Evolutionary conservation across 2,113 vertebrate species (phyloP), one percentile per base, ranked within the genome.

Genomic region (Coryphaenoides rupestris): DNA sequence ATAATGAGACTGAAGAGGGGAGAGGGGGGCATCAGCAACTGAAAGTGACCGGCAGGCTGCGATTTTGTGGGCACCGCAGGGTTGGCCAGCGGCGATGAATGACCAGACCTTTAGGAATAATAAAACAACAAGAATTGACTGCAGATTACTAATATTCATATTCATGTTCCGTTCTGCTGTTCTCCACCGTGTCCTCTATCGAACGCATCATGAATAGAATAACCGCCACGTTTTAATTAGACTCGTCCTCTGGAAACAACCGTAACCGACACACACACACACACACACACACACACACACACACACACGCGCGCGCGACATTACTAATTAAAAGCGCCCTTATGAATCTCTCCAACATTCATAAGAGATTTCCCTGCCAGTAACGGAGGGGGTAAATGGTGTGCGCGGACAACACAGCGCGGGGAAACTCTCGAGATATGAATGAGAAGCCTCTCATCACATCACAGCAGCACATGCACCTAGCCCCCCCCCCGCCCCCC

Each of bases 401-500:
- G 47, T n/a, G 47, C 47, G 13, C 3, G 47, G 47, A 16, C 47
- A 5, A n/a, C n/a, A n/a, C 17, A 16, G n/a, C 16, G 17, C 5
- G 47, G 47, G 47, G 16, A 50, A 50, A 50, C 47, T 17, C n/a
- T 5, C 47, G 47, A n/a, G 47, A 50, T n/a, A 50, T 50, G 15
- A 50, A 17, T 50, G 47, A 50, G 47, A n/a, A 17, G 15, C n/a
- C 5, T 14, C n/a, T n/a, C 15, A 50, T 50, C 2, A 16, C 47
- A 6, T 3, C 47, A n/a, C 17, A 54, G 53, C 46, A 54, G 12
- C 53, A 16, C 52, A 64, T 55, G 12, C 53, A 16, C 52, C 62
- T 55, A 72, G 64, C 15, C 55, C n/a, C 59, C 16, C 63, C 52
- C n/a, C 15, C 55, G 16, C 59, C 16, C 63, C 52, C n/a, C 15